These are phyloP conservation scores for Erebia palarica DNA, from an alignment of 2,888 invertebrate genomes.

Conservation along the genomic window DNA sequence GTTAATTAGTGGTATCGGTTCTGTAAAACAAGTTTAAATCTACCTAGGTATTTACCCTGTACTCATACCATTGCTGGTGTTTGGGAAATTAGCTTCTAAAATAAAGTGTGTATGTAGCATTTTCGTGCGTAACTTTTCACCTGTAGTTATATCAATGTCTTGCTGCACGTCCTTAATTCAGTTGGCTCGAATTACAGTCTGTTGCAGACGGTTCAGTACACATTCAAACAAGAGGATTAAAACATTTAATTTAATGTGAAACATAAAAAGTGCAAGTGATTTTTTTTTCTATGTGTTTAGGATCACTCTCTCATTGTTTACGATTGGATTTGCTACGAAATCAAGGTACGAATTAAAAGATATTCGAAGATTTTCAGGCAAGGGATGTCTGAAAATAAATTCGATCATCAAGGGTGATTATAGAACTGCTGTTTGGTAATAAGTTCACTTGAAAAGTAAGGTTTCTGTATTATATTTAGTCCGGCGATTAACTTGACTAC, in stretches of 20 bases:
- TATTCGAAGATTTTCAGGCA: no score
- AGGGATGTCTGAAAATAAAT: neutral
- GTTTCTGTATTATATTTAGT: no score
- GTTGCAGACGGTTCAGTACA: conserved; percentile 39
- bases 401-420: no score
- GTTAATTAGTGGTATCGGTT: conserved; percentile 71
- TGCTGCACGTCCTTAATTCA: conserved; percentile 67
- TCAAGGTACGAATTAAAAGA: neutral
- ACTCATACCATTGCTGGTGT: conserved; percentile 17
- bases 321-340: conserved; percentile 4
- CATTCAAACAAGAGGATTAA: conserved; percentile 9
- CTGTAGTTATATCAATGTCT: conserved; percentile 50
- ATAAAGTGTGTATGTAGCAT: conserved; percentile 47
- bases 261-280: conserved; percentile 8
- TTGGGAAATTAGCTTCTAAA: conserved; percentile 52
- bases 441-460: no score
- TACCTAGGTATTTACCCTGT: conserved; percentile 45
- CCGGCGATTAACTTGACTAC: neutral
- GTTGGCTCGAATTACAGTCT: conserved; percentile 54
- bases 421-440: no score
- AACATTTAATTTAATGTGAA: neutral
- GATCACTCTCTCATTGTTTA: neutral
- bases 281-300: conserved; percentile 3
- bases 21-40: conserved; percentile 65
- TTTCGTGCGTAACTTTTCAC: conserved; percentile 48